Base-by-base conservation (phyloP, 2,113 vertebrate species). In the Rana temporaria region DNA sequence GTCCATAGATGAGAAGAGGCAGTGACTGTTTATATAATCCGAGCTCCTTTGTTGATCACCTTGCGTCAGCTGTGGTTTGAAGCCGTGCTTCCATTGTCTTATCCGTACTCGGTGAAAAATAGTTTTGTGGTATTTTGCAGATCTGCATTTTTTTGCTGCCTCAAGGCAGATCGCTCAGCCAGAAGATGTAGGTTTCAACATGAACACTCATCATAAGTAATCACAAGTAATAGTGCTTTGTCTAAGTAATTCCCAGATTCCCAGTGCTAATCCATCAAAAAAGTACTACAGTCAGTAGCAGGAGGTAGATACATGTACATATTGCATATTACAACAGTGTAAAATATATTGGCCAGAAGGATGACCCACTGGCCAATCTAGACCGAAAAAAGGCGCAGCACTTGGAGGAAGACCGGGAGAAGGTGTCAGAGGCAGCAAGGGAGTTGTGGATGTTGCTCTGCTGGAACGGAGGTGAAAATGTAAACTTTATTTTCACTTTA, bases 241-340 rank as follows among this genome's bases (percentile, higher is more conserved):
- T 42, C 69, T 71, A 71, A 71, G 22, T 55, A 71, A 74, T 60
- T 74, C 30, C 59, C 24, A 71, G 48, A n/a, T 55, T 11, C 30
- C 69, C 55, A 24, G 52, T 55, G 22, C 24, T 8, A 71, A 15
- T 60, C 55, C 11, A 57, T 57, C 4, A 9, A 19, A 73, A 73
- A 74, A 74, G 60, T 7, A 74, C 18, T 32, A 74, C 11, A 60
- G 69, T 55, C 22, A 80, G 56, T 19, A 70, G 56, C 19, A 52
- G 65, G 78, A 80, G 78, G 78, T 80, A 80, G 78, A 70, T 71
- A 38, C 4, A 24, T 68, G 5, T 65, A 64, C 48, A 77, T 64
- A 77, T 77, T 77, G 59, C 60, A 64, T 77, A n/a, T n/a, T n/a
- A n/a, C n/a, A 38, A 76, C 7, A 5, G 1, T 32, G 15, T 17